Percentiles rank a stretch among this genome's conserved stretches.
These are phyloP conservation scores for Asteroscopus sphinx DNA, from an alignment of 2,888 invertebrate genomes.

Conservation along the genomic window DNA sequence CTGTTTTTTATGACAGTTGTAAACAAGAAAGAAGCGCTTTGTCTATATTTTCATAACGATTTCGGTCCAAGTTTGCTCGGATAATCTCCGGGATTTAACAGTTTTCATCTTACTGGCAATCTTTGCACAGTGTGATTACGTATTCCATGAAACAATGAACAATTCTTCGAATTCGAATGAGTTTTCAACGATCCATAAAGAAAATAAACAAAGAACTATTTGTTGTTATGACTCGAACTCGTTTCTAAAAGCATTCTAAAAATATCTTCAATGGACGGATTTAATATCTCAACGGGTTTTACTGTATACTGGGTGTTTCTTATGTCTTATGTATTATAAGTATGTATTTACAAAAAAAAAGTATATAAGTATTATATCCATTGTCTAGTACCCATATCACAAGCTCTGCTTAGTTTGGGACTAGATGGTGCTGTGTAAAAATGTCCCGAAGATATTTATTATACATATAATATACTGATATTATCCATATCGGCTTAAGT, in stretches of 20 bases:
- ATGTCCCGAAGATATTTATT: too few relatives aligned
- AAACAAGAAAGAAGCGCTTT: slow-evolving; percentile 19
- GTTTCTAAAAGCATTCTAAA: slow-evolving; percentile 38
- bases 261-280: slow-evolving; percentile 24
- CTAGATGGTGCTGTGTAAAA: too few relatives aligned
- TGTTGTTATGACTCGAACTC: slow-evolving; percentile 25
- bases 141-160: slow-evolving; percentile 40
- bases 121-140: slow-evolving; percentile 24
- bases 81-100: slow-evolving; percentile 20
- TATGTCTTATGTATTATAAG: too few relatives aligned
- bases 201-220: slow-evolving; percentile 40
- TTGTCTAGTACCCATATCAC: too few relatives aligned
- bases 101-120: slow-evolving; percentile 3
- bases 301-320: too few relatives aligned
- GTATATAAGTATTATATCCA: too few relatives aligned
- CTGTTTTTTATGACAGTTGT: slow-evolving; percentile 34
- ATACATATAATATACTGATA: slow-evolving; percentile 16
- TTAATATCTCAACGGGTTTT: slow-evolving; percentile 13
- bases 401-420: too few relatives aligned
- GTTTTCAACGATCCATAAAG: slow-evolving; percentile 29
- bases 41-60: slow-evolving; percentile 23
- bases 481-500: slow-evolving; percentile 18
- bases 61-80: not conserved
- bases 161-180: slow-evolving; percentile 35
- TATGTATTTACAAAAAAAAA: too few relatives aligned